Conservation (phyloP, 2,113 vertebrate species). For the Hippotragus niger region DNA sequence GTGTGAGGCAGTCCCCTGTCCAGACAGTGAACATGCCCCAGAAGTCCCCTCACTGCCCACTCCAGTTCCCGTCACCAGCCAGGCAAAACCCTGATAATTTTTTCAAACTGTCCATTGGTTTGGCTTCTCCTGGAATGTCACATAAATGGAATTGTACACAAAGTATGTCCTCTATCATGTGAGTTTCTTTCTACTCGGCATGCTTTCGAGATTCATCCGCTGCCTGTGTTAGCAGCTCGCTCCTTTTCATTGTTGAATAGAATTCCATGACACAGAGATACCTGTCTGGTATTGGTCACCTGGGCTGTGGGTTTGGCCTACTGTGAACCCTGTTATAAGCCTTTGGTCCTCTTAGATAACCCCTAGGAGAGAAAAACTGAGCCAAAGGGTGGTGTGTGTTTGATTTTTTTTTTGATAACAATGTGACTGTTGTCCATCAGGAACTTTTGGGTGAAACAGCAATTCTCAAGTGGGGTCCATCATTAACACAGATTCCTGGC, state of each 20-base stretch:
- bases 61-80: accelerated
- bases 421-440: neutral
- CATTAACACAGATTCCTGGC: neutral
- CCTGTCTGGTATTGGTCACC: neutral
- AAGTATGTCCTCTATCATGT: accelerated
- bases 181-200: accelerated
- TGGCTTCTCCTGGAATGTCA: too few species aligned
- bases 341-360: neutral
- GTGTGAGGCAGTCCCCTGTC: accelerated
- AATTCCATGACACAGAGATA: accelerated
- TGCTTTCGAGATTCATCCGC: accelerated
- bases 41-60: too few species aligned
- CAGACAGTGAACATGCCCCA: neutral
- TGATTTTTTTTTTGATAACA: neutral
- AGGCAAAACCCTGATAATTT: accelerated
- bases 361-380: neutral
- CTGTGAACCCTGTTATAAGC: accelerated
- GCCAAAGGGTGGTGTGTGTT: too few species aligned
- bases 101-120: accelerated
- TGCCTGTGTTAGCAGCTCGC: accelerated
- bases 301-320: neutral
- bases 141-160: accelerated
- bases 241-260: accelerated
- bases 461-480: too few species aligned
- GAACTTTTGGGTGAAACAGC: neutral